phyloP scores from a whole-genome alignment of 2,797 vertebrate species.

The Neomorphus geoffroyi region DNA sequence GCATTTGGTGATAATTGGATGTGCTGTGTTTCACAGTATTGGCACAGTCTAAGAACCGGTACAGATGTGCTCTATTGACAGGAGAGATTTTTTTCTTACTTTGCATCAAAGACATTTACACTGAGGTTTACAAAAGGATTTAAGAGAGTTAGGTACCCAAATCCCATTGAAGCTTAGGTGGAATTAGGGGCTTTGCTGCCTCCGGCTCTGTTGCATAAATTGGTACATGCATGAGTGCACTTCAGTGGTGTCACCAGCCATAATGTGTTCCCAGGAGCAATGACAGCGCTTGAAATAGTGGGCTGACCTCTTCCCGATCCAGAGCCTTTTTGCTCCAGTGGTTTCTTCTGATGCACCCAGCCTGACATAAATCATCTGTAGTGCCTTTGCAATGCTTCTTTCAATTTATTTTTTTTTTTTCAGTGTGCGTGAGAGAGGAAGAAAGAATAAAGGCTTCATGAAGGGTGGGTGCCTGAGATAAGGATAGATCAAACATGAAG shows the following conservation, averaged over 20 bases:
- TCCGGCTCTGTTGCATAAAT: neutral
- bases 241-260: neutral
- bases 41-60: neutral
- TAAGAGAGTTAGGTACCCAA: neutral
- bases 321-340: neutral
- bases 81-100: conserved; percentile 9
- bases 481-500: rapidly evolving
- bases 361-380: neutral
- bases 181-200: neutral
- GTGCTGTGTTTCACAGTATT: neutral
- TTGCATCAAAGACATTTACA: conserved; percentile 7
- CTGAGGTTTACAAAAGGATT: neutral
- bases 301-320: neutral
- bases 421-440: neutral
- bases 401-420: neutral
- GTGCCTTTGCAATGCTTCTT: neutral
- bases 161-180: neutral
- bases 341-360: neutral
- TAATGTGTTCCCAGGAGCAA: neutral
- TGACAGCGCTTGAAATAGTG: neutral
- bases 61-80: neutral
- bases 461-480: neutral
- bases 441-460: neutral
- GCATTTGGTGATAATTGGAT: neutral
- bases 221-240: neutral